Evolutionary conservation across 2,888 invertebrate species (phyloP).

Genomic region (Euclidia mi): DNA sequence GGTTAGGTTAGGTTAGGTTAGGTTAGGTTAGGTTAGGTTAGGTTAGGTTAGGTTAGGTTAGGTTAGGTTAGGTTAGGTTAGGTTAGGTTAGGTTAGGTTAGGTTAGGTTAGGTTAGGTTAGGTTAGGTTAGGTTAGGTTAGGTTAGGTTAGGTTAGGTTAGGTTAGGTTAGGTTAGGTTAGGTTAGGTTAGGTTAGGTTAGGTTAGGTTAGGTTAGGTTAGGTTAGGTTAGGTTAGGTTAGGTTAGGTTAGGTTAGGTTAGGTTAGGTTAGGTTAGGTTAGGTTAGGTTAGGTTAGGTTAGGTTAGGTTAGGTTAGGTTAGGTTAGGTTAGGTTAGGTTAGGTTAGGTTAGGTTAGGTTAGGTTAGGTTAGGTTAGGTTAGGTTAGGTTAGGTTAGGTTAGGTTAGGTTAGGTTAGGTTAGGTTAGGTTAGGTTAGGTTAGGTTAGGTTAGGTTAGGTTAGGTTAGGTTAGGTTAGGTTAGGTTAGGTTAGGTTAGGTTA

Average conservation of each 20-base stretch:
- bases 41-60: conserved; percentile 6
- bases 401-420: conserved; percentile 32
- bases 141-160: conserved; percentile 47
- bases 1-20: conserved; percentile 31
- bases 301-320: conserved; percentile 39
- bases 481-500: conserved; percentile 22
- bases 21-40: conserved; percentile 31
- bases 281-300: conserved; percentile 37
- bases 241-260: conserved; percentile 30
- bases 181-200: conserved; percentile 10
- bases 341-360: conserved; percentile 32
- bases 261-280: conserved; percentile 31
- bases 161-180: conserved; percentile 33
- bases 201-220: conserved; percentile 30
- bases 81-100: conserved; percentile 49
- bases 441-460: conserved; percentile 26
- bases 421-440: conserved; percentile 27
- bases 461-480: conserved; percentile 26
- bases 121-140: conserved; percentile 48
- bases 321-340: conserved; percentile 28
- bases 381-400: conserved; percentile 23
- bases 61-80: conserved; percentile 26
- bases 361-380: conserved; percentile 29
- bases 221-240: conserved; percentile 28
- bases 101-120: conserved; percentile 50